These are phyloP conservation scores for Grapholita molesta DNA, from an alignment of 1,140 invertebrate species.

Conservation along the genomic window DNA sequence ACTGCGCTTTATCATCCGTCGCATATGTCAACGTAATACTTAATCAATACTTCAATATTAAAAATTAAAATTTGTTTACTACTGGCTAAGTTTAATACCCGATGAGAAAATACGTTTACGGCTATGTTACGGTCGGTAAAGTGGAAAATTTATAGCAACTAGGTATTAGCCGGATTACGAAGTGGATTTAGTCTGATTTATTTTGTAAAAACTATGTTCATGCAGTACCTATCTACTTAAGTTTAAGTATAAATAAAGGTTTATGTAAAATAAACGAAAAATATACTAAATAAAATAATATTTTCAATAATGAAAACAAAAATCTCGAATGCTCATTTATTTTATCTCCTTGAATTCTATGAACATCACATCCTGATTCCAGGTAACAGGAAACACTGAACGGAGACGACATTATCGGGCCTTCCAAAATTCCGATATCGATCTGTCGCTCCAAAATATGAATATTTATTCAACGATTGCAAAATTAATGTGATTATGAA, in stretches of 20 bases:
- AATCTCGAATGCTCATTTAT: neutral
- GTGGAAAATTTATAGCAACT: conserved; percentile 8
- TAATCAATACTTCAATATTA: neutral
- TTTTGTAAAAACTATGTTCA: neutral
- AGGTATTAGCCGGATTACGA: conserved; percentile 11
- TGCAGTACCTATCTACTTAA: neutral
- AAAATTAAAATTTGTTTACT: neutral
- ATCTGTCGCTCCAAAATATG: conserved; percentile 33
- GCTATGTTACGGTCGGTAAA: conserved; percentile 9
- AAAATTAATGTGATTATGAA: conserved; percentile 12
- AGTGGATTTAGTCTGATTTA: neutral
- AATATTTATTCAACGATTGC: conserved; percentile 31
- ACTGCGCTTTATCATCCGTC: too few relatives aligned
- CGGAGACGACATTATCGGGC: conserved; percentile 21
- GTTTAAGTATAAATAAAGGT: neutral
- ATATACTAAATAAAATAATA: too few relatives aligned
- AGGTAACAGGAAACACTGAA: conserved; percentile 1
- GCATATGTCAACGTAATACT: too few relatives aligned
- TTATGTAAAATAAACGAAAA: too few relatives aligned
- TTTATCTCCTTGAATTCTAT: neutral
- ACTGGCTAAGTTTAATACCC: neutral
- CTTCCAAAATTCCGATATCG: conserved; percentile 22
- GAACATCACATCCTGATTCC: neutral
- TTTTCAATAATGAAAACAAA: too few relatives aligned
- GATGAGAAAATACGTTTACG: conserved; percentile 6